Conservation (phyloP, 2,113 vertebrate genomes). For the Puntigrus tetrazona region DNA sequence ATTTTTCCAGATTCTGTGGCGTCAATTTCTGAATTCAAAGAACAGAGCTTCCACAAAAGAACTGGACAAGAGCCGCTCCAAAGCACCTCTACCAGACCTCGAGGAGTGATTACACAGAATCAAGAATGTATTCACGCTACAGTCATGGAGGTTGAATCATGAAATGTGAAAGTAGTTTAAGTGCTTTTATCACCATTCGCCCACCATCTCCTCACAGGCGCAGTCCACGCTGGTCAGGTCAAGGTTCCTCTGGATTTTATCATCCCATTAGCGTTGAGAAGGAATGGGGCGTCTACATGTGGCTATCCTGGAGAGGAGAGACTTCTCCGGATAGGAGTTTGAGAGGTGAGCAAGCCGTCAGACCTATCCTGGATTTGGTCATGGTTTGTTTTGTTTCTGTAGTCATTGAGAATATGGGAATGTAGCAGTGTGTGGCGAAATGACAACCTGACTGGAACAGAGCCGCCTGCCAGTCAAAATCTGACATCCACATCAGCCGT, state of each 20-base stretch:
- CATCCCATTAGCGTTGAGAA: constrained; percentile 94
- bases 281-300: constrained; percentile 92
- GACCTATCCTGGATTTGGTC: background rate
- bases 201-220: constrained; percentile 69
- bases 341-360: constrained; percentile 74
- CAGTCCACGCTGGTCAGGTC: constrained; percentile 86
- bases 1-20: constrained; percentile 85
- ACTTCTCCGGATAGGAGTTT: constrained; percentile 86
- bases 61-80: constrained; percentile 86
- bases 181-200: background rate
- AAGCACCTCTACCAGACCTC: constrained; percentile 85
- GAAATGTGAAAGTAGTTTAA: background rate
- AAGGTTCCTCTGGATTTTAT: constrained; percentile 88
- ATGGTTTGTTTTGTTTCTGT: background rate
- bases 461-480: background rate
- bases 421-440: background rate
- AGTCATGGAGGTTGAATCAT: no score
- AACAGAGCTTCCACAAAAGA: constrained; percentile 87
- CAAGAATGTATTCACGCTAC: background rate
- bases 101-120: constrained; percentile 76
- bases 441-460: background rate
- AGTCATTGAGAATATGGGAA: background rate
- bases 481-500: background rate
- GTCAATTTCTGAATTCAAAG: constrained; percentile 93
- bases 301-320: constrained; percentile 88